Evolutionary conservation across 2,797 vertebrate species (phyloP).

Genomic region (Centropyge bicolor): DNA sequence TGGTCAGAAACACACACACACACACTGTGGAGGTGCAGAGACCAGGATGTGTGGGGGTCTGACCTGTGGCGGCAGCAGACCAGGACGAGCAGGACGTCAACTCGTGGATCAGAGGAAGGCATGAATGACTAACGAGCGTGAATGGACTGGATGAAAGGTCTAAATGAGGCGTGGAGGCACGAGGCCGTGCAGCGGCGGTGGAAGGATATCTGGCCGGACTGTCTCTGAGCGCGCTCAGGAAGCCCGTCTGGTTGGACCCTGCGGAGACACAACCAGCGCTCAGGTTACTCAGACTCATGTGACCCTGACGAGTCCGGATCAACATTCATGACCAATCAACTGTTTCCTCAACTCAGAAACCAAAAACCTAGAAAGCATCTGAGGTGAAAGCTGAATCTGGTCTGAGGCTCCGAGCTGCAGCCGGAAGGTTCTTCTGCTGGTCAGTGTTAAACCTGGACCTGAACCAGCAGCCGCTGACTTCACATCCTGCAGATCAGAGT

Average conservation of each 20-base stretch:
- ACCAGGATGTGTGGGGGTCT: no score
- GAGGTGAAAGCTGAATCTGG: no score
- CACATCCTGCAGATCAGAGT: conserved; percentile 31
- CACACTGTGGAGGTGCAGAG: background rate
- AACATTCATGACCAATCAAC: no score
- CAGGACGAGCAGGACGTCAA: background rate
- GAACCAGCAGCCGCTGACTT: no score
- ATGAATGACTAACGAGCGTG: background rate
- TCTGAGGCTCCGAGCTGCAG: no score
- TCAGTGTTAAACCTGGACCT: no score
- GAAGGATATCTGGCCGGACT: conserved; percentile 97
- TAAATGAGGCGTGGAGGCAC: background rate
- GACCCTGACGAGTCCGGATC: no score
- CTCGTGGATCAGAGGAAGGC: background rate
- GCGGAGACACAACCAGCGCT: conserved; percentile 32
- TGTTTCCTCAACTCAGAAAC: no score
- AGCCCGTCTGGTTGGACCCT: conserved; percentile 93
- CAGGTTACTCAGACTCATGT: background rate
- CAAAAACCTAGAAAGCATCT: no score
- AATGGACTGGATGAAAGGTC: background rate
- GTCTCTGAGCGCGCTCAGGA: conserved; percentile 94
- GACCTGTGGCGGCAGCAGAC: background rate
- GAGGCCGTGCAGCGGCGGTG: background rate
- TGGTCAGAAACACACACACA: conserved; percentile 17
- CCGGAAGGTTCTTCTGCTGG: no score